Conservation (phyloP, 2,797 vertebrate species). For the Manis crassicaudata region DNA sequence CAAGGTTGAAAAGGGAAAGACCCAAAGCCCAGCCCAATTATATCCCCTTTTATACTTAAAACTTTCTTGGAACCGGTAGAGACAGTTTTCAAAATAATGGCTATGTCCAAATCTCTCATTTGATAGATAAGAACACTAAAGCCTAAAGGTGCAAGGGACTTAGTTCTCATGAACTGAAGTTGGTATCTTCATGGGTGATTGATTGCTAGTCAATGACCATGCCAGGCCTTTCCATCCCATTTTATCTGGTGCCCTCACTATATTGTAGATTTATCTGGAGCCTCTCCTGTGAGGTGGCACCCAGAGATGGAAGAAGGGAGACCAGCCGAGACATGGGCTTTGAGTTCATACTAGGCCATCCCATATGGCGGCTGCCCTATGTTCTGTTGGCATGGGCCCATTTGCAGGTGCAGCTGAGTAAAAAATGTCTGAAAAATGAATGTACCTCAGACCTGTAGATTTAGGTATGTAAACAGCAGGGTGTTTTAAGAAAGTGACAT, state of each 20-base stretch:
- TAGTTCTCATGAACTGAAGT: neutral
- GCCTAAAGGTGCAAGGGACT: too few relatives aligned
- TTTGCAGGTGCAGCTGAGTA: neutral
- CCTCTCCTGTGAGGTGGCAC: neutral
- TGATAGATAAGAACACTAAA: neutral
- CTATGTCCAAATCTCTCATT: neutral
- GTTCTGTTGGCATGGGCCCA: neutral
- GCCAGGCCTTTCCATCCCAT: neutral
- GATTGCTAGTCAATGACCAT: neutral
- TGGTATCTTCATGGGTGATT: neutral
- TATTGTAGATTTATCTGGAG: neutral
- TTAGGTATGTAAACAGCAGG: neutral
- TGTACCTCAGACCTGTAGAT: neutral
- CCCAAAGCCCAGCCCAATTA: neutral
- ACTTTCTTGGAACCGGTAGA: neutral
- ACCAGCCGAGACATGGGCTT: neutral
- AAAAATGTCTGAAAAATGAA: neutral
- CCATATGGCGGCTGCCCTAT: neutral
- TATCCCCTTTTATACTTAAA: neutral
- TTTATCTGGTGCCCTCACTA: neutral
- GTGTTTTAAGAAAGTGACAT: neutral
- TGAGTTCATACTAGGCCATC: neutral
- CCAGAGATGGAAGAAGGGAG: neutral
- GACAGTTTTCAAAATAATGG: neutral
- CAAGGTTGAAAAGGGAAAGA: neutral